Evolutionary conservation across 2,797 vertebrate genomes (phyloP), one percentile per base, ranked within the genome.

Genomic region (Hybognathus amarus): DNA sequence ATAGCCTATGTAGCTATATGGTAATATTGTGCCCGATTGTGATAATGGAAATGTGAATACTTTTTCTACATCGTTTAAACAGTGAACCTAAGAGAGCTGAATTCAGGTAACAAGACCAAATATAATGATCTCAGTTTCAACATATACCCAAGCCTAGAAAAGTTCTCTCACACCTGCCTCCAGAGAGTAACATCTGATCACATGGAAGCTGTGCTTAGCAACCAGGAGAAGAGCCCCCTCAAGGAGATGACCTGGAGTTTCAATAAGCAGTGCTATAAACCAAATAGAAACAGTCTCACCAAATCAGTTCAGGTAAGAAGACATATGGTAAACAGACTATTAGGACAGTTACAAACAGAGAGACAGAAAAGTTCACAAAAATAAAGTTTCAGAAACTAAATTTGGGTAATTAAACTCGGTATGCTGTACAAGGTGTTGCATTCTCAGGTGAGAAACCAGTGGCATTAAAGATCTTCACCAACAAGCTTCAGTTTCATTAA

Each of bases 171-270:
- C 70, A 66, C 56, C 71, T 47, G 74, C 83, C 91, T 89, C 87
- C 42, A 64, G 89, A 91, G 90, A 90, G 82, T 87, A 84, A 77
- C 20, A 68, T 24, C 59, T 69, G 83, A 75, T 59, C 50, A 69
- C 79, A 47, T 80, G 85, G 50, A 79, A 77, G 83, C 83, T 87
- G 79, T 84, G 82, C 89, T 80, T 92, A 86, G 93, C 89, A 93
- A 93, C 91, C 83, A 86, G 84, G 69, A 88, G 80, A 88, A 79
- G 74, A 61, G 70, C 5, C 18, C 38, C 61, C 33, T 11, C 10
- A 38, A 81, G 76, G 78, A 79, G 68, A 50, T 40, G 33, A 82
- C 40, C 56, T 76, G 20, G 45, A 73, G 52, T 68, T 24, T 78
- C 22, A 75, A 7, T 69, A 24, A n/a, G 33, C 15, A 36, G 3